phyloP scores from a whole-genome alignment of 35 echinoderm and acorn worm genomes.

The Lytechinus variegatus region DNA sequence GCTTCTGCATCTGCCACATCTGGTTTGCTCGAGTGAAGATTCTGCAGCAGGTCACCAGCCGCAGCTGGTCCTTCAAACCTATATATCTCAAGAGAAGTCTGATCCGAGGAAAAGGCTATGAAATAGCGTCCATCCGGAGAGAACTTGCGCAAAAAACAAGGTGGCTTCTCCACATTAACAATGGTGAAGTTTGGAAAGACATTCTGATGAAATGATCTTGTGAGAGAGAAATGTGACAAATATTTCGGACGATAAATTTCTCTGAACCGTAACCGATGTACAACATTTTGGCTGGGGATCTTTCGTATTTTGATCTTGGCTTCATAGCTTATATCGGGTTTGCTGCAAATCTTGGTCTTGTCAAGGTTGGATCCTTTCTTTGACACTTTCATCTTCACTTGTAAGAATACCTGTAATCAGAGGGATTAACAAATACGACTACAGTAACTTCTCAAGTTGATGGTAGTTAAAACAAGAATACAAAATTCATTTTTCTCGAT shows the following conservation, averaged over 20 bases:
- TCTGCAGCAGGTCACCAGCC: conserved; percentile 79
- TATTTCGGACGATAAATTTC: conserved; percentile 74
- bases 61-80: conserved; percentile 89
- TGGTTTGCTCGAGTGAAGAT: conserved; percentile 55
- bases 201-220: conserved; percentile 92
- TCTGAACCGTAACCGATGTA: conserved; percentile 73
- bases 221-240: conserved; percentile 77
- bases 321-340: neutral
- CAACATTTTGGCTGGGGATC: conserved; percentile 95
- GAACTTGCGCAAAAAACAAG: conserved; percentile 96
- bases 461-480: no score
- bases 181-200: conserved; percentile 96
- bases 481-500: no score
- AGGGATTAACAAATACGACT: neutral
- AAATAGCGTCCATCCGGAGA: conserved; percentile 96
- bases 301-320: conserved; percentile 70
- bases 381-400: neutral
- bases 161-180: conserved; percentile 97
- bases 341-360: neutral
- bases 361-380: neutral
- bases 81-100: conserved; percentile 97
- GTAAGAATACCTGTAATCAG: neutral
- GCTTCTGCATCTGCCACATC: conserved; percentile 81
- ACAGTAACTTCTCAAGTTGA: no score
- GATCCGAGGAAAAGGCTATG: conserved; percentile 98